Conservation (phyloP, 2,113 vertebrate genomes). For the Corvus moneduloides region DNA sequence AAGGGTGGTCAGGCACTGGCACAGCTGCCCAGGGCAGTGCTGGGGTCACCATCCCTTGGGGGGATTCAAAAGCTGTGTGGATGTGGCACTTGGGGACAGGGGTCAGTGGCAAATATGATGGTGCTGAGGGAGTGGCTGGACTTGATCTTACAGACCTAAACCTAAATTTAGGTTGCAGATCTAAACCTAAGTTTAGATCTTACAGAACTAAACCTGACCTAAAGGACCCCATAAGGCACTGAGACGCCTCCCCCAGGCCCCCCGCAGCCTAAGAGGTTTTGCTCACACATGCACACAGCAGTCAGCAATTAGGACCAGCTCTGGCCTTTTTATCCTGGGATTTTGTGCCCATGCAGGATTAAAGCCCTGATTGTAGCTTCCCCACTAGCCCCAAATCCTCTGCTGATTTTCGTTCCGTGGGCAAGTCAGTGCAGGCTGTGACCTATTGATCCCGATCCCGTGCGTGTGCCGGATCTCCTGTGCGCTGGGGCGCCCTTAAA, state of each 20-base stretch:
- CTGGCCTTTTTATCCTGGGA: slow-evolving; percentile 47
- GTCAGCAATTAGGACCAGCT: slow-evolving; percentile 24
- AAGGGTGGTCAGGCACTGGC: background rate
- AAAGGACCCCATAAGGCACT: background rate
- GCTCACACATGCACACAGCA: background rate
- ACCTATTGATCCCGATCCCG: slow-evolving; percentile 52
- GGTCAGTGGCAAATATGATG: accelerated
- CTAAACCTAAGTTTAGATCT: too few species aligned
- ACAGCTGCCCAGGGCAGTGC: background rate
- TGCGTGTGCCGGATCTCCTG: background rate
- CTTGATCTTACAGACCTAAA: too few species aligned
- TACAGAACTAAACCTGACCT: background rate
- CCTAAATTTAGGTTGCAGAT: too few species aligned
- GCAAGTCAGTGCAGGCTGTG: background rate
- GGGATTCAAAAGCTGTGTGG: accelerated
- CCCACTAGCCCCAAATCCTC: slow-evolving; percentile 42
- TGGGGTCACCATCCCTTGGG: background rate
- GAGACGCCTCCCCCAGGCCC: background rate
- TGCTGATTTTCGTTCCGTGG: slow-evolving; percentile 40
- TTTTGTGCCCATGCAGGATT: slow-evolving; percentile 51
- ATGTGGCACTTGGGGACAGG: background rate
- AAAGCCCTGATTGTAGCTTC: slow-evolving; percentile 39
- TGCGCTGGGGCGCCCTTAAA: background rate
- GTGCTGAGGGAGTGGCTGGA: background rate
- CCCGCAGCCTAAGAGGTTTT: background rate